Evolutionary conservation across 2,888 invertebrate species (phyloP), one percentile per base, ranked within the genome.

Genomic region (Cantharis lateralis): DNA sequence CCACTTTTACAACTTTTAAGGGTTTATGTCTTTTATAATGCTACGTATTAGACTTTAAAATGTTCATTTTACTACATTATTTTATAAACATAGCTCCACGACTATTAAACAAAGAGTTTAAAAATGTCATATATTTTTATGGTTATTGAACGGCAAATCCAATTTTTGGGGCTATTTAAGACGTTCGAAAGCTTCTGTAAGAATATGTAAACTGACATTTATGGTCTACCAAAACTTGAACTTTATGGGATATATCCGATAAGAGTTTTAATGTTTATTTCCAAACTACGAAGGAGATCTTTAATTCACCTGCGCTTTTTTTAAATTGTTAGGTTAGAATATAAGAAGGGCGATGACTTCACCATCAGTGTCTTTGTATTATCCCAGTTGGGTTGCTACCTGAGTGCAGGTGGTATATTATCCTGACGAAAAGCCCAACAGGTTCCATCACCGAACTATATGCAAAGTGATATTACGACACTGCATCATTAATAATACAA

Each of bases 81-180:
- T 88, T 88, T 87, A 88, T 88, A 88, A 88, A 88, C 87, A 88
- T 88, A 85, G 85, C 86, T 85, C 84, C 81, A 80, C 80, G 83
- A 86, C 87, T 87, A 87, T 88, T 88, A 88, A 88, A 87, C 86
- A 87, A 86, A 87, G 86, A 87, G 86, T 87, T 88, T 86, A 85
- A 83, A 87, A 87, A 87, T 81, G 87, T 86, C 85, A 85, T 88
- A 88, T 88, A 87, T 86, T 88, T 88, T 88, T 88, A 88, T 88
- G 87, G 88, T 87, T 88, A 88, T 88, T 87, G 88, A 88, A 87
- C 87, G 86, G 86, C 87, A 85, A 87, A 88, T 88, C 88, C 88
- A 87, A 88, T 88, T 88, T 87, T 88, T 88, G 87, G 87, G 86
- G 87, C 87, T 87, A 87, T 88, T 88, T 87, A 87, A 87, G 87